Evolutionary conservation across 1,140 invertebrate genomes (phyloP).

Genomic region (Habropoda laboriosa): DNA sequence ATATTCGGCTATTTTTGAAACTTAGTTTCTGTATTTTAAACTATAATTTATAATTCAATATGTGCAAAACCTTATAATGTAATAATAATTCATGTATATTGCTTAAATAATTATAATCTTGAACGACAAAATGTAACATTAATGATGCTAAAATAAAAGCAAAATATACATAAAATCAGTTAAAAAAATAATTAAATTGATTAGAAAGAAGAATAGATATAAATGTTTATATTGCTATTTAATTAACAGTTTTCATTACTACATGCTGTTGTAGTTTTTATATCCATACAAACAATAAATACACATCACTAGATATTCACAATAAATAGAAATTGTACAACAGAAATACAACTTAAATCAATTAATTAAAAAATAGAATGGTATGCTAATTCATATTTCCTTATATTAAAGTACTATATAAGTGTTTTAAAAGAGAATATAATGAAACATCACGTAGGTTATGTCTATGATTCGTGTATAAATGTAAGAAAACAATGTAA

Average conservation of each 20-base stretch:
- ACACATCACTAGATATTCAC: not conserved
- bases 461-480: conserved; percentile 61
- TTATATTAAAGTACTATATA: not conserved
- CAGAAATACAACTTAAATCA: conserved; percentile 21
- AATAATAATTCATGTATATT: not conserved
- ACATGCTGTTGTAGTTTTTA: not conserved
- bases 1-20: not conserved
- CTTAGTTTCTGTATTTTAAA: not conserved
- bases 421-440: conserved; percentile 17
- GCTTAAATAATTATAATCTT: not conserved
- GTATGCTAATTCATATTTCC: not conserved
- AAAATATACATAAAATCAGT: not conserved
- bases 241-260: not conserved
- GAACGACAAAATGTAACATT: not conserved
- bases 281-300: not conserved
- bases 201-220: not conserved
- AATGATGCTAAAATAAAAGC: not conserved
- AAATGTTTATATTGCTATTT: not conserved
- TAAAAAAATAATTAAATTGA: not conserved
- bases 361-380: not conserved
- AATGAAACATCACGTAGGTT: conserved; percentile 63
- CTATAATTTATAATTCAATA: not conserved
- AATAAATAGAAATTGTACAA: not conserved
- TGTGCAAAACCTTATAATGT: not conserved
- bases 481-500: conserved; percentile 69